phyloP scores from a whole-genome alignment of 1,140 invertebrate species.

The Ips typographus region DNA sequence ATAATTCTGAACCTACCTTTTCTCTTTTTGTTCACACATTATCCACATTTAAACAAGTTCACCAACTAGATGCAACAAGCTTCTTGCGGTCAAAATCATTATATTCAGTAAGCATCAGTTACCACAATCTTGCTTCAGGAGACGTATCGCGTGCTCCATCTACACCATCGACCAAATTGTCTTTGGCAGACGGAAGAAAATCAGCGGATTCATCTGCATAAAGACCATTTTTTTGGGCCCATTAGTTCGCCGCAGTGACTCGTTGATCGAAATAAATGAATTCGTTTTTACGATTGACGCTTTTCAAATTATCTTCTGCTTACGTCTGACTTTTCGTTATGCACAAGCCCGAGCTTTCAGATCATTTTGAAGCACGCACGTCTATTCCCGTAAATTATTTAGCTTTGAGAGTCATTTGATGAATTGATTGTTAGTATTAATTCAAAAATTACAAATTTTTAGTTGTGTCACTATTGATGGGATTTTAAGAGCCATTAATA shows the following conservation, averaged over 20 bases:
- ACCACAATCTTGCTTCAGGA: background rate
- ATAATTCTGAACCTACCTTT: too few species aligned
- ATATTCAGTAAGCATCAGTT: background rate
- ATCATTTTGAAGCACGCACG: too few species aligned
- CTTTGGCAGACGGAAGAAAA: slow-evolving; percentile 11
- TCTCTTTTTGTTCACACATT: too few species aligned
- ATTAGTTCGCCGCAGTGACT: slow-evolving; percentile 28
- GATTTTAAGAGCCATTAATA: too few species aligned
- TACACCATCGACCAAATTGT: slow-evolving; percentile 15
- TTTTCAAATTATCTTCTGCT: background rate
- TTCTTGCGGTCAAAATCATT: background rate
- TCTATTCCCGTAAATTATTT: too few species aligned
- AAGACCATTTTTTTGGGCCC: slow-evolving; percentile 19
- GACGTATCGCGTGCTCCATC: slow-evolving; percentile 29
- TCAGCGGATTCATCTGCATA: slow-evolving; percentile 20
- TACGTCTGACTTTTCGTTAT: background rate
- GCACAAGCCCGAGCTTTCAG: too few species aligned
- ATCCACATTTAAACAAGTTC: too few species aligned
- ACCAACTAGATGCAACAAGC: background rate
- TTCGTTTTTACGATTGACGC: slow-evolving; percentile 25
- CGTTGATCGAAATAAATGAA: slow-evolving; percentile 10
- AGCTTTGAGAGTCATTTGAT: too few species aligned
- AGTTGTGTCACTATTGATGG: too few species aligned
- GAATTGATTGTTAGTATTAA: too few species aligned
- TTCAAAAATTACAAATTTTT: too few species aligned